These are phyloP conservation scores for Reinhardtius hippoglossoides DNA, from an alignment of 2,113 vertebrate species.

Conservation along the genomic window DNA sequence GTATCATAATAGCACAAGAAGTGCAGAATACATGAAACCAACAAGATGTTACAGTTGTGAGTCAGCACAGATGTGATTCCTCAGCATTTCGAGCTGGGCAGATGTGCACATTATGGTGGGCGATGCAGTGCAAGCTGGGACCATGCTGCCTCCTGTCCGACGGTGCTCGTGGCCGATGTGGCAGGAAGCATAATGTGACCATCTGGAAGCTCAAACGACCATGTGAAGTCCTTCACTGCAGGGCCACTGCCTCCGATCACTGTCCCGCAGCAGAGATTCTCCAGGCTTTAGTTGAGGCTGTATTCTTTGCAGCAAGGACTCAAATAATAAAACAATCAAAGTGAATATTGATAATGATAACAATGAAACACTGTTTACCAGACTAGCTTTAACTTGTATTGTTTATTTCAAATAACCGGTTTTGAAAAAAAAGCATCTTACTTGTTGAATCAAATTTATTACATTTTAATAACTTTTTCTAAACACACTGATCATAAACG, in stretches of 20 bases:
- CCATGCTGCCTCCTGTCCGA: slow-evolving; percentile 32
- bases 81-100: slow-evolving; percentile 20
- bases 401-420: neutral
- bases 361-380: neutral
- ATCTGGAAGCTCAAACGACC: slow-evolving; percentile 23
- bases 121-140: slow-evolving; percentile 3
- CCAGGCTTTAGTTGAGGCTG: neutral
- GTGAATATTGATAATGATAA: too few species aligned
- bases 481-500: slow-evolving; percentile 10
- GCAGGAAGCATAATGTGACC: slow-evolving; percentile 11
- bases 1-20: neutral
- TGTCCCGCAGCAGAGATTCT: neutral
- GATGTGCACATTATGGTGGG: slow-evolving; percentile 20
- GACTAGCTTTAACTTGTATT: neutral
- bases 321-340: neutral
- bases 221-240: neutral
- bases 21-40: neutral
- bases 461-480: neutral
- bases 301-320: neutral
- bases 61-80: slow-evolving; percentile 33
- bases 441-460: neutral
- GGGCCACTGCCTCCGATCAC: neutral
- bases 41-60: neutral
- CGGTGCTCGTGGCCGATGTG: neutral
- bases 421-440: neutral